Conservation (phyloP, 2,113 vertebrate species). For the Oncorhynchus mykiss region DNA sequence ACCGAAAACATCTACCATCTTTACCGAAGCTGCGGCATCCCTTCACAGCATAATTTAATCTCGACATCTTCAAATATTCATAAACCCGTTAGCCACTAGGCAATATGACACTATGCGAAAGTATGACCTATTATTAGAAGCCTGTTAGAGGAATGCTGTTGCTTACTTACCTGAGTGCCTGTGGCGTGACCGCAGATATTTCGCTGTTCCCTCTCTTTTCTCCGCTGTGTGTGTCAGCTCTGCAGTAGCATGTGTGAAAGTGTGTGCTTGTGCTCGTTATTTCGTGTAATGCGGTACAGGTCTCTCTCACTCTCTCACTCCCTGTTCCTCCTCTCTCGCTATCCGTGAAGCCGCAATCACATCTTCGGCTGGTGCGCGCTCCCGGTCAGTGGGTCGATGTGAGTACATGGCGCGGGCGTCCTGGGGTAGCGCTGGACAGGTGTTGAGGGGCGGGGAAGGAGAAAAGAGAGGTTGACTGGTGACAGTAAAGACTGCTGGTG, state of each 20-base stretch:
- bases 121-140: slow-evolving; percentile 17
- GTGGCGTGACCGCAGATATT: background rate
- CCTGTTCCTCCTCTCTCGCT: slow-evolving; percentile 7
- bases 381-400: background rate
- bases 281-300: slow-evolving; percentile 33
- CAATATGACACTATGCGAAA: slow-evolving; percentile 51
- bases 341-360: background rate
- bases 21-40: background rate
- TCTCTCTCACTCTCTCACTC: slow-evolving; percentile 12
- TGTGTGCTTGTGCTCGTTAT: background rate
- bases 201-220: background rate
- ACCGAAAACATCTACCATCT: background rate
- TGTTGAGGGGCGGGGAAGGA: slow-evolving; percentile 15
- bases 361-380: slow-evolving; percentile 31
- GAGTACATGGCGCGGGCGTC: slow-evolving; percentile 13
- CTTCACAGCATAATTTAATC: slow-evolving; percentile 12
- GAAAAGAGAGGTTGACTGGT: background rate
- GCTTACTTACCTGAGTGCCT: slow-evolving; percentile 10
- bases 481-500: background rate
- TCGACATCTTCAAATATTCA: background rate
- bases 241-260: slow-evolving; percentile 1
- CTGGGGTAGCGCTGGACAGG: slow-evolving; percentile 29
- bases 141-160: slow-evolving; percentile 1
- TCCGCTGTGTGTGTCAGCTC: slow-evolving; percentile 3
- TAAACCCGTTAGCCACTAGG: background rate